Percentiles rank a stretch among this genome's conserved stretches.
phyloP scores from a whole-genome alignment of 2,888 invertebrate genomes.

The Nipponacmea schrenckii region DNA sequence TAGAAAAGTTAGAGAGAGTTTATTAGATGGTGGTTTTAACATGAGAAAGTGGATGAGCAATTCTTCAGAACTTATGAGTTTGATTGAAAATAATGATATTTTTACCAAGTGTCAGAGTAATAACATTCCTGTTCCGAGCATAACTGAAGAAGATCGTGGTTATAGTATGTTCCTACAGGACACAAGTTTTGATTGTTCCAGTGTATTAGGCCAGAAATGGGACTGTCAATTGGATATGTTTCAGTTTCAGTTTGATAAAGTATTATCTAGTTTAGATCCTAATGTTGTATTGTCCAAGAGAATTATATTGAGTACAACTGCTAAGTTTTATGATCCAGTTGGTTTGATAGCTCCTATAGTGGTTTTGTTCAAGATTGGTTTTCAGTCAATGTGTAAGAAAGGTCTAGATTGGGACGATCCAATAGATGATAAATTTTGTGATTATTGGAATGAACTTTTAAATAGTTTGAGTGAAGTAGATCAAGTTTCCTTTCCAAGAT shows the following conservation, averaged over 20 bases:
- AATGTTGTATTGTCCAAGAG: neutral
- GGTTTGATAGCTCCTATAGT: neutral
- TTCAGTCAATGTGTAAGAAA: too few relatives aligned
- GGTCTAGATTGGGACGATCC: neutral
- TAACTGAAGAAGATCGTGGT: neutral
- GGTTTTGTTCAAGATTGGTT: neutral
- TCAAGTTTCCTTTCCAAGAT: neutral
- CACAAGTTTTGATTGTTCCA: neutral
- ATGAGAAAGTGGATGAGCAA: neutral
- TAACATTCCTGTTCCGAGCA: neutral
- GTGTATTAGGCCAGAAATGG: neutral
- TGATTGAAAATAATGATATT: neutral
- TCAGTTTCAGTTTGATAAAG: neutral
- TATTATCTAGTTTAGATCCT: neutral
- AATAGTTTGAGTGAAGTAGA: neutral
- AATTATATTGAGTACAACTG: neutral
- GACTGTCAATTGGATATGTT: neutral
- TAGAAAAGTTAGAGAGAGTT: neutral
- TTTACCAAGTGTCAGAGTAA: neutral
- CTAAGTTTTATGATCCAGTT: neutral
- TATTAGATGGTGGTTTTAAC: neutral
- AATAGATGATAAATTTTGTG: too few relatives aligned
- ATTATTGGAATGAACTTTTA: neutral
- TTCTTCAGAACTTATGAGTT: neutral
- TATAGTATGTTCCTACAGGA: neutral